Evolutionary conservation across 2,113 vertebrate species (phyloP), one percentile per base, ranked within the genome.

Genomic region (Synodontis membranacea): DNA sequence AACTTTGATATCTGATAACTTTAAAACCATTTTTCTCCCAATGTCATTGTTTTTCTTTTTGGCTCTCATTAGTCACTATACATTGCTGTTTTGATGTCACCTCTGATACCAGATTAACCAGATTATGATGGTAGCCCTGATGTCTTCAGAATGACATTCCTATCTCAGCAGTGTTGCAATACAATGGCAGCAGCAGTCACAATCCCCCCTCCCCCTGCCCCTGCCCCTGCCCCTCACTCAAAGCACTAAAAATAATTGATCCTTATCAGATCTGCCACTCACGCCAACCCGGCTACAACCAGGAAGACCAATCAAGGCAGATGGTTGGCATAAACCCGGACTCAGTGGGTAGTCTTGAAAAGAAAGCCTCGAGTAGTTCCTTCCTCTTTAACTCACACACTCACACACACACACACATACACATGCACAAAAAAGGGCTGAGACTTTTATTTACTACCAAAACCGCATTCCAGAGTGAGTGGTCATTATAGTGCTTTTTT

Each of bases 281-380:
- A 92, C 91, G 92, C 83, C 86, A 21, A 87, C 88, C 46, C 54
- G 39, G 56, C 52, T 84, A 89, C 92, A 88, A 87, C 87, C 91
- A 93, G 93, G 93, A 94, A 93, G 93, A 94, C 94, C 92, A 93
- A 94, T 93, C 92, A 90, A 81, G 83, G 70, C 82, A 82, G 93
- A 94, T 95, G 89, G 93, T 90, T 93, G 84, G 62, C 89, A 92
- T 93, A 92, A 89, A 90, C 91, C 92, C 89, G 83, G 78, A 76
- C 90, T 82, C 89, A 88, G 42, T 78, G 72, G 74, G 87, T 75
- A 39, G n/a, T 83, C 84, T 64, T 42, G n/a, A 78, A 87, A 84
- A 85, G 83, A 75, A 91, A 92, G 92, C 91, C 87, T 88, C 5
- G 15, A 88, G 84, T 87, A 89, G 91, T 89, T 93, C 92, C 93